A percentile compares a stretch with the other conserved stretches of the same genome.
These are phyloP conservation scores for mouse (Mus musculus) DNA, from an alignment of 2,113 vertebrate species.

Conservation along the genomic window GRCm39 chr10:118918501-118919000, in stretches of 20 bases:
- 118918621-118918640: neutral
- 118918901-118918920: neutral
- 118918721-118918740: neutral
- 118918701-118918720: neutral
- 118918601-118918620: neutral
- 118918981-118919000: neutral
- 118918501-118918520: neutral
- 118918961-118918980: neutral
- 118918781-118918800: neutral
- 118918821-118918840: neutral
- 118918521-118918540: neutral
- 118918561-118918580: neutral
- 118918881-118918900: neutral
- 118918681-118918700: neutral
- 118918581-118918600: neutral
- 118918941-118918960: neutral
- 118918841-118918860: neutral
- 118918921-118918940: neutral
- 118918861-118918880: neutral
- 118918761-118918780: neutral
- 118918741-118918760: neutral
- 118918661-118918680: rapidly evolving
- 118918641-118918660: neutral
- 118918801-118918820: too few relatives aligned
- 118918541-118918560: neutral